Percentiles rank a stretch among this genome's conserved stretches.
These are phyloP conservation scores for Euplexia lucipara DNA, from an alignment of 2,888 invertebrate genomes.

Conservation along the genomic window DNA sequence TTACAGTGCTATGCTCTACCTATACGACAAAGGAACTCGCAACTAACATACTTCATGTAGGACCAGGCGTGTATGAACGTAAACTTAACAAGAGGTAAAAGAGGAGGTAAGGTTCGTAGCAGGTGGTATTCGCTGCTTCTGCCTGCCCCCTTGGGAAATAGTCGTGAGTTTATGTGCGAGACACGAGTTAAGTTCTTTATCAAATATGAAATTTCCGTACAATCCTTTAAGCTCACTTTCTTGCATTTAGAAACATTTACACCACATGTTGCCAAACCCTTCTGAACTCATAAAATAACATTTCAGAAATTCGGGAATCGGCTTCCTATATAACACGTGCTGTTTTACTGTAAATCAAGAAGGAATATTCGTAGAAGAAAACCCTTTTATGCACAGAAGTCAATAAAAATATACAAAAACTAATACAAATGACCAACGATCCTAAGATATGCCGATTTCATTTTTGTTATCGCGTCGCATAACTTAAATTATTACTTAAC, in stretches of 20 bases:
- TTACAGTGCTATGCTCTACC: too few species aligned
- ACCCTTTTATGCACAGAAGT: neutral
- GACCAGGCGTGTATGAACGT: too few species aligned
- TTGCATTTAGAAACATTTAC: constrained; percentile 1
- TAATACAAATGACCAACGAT: neutral
- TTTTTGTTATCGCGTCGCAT: constrained; percentile 7
- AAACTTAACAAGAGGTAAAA: too few species aligned
- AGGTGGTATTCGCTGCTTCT: too few species aligned
- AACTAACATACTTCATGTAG: too few species aligned
- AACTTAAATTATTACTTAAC: constrained; percentile 35
- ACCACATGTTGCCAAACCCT: constrained; percentile 16
- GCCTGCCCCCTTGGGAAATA: too few species aligned
- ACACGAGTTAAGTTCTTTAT: too few species aligned
- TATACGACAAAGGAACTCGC: too few species aligned
- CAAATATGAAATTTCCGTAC: neutral
- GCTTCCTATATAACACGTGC: constrained; percentile 14
- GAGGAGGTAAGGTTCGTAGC: too few species aligned
- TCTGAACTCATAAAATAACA: neutral
- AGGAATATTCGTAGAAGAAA: constrained; percentile 6
- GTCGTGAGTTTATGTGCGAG: too few species aligned
- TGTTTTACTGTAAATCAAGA: neutral
- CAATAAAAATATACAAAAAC: constrained; percentile 9
- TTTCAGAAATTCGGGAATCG: too few species aligned
- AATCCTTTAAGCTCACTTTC: neutral
- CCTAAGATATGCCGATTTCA: constrained; percentile 8